Percentiles rank a stretch among this genome's conserved stretches.
phyloP scores from a whole-genome alignment of 2,797 vertebrate species.

The Scolopax rusticola region DNA sequence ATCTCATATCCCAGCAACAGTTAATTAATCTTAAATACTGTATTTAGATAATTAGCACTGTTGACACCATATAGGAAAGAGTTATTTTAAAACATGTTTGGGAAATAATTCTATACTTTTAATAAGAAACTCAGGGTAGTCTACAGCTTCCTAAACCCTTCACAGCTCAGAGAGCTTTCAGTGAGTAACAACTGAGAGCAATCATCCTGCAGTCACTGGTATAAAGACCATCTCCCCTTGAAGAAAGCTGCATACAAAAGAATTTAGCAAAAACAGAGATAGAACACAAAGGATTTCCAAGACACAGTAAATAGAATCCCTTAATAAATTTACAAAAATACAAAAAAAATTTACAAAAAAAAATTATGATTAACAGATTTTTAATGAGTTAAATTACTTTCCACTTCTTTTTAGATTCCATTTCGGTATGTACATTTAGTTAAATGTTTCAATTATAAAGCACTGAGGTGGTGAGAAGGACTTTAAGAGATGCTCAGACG shows the following conservation, averaged over 20 bases:
- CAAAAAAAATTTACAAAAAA: neutral
- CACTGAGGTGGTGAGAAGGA: neutral
- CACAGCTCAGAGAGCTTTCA: neutral
- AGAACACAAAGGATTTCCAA: neutral
- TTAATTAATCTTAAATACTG: neutral
- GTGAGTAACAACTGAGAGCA: neutral
- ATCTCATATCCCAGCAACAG: neutral
- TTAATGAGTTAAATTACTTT: neutral
- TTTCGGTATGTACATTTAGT: neutral
- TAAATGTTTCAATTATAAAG: neutral
- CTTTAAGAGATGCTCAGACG: neutral
- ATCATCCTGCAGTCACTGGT: neutral
- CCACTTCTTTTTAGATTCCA: neutral
- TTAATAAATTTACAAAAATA: neutral
- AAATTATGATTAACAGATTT: neutral
- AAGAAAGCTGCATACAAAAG: neutral
- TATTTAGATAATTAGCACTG: neutral
- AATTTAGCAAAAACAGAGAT: neutral
- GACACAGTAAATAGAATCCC: neutral
- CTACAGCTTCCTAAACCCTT: neutral
- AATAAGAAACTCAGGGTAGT: neutral
- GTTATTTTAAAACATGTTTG: neutral
- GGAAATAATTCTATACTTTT: neutral
- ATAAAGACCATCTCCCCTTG: neutral
- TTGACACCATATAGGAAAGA: neutral